Evolutionary conservation across 2,113 vertebrate species (phyloP), one percentile per base, ranked within the genome.

Genomic region (Paracanthobrama guichenoti): DNA sequence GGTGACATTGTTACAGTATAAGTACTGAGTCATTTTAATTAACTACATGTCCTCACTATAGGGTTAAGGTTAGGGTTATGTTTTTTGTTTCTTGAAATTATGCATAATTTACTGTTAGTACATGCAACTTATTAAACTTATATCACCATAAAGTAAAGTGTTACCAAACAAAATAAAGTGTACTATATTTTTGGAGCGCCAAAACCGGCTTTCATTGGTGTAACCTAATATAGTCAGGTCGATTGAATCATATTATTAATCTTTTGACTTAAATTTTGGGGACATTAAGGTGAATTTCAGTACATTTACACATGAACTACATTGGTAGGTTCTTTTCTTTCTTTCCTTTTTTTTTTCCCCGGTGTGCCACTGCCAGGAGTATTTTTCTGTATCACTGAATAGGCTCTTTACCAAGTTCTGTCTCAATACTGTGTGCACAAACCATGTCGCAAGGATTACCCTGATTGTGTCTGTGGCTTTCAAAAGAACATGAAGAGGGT

Each of bases 391-490:
- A 24, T 44, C 35, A 72, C 22, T 14, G 69, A 46, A 72, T 31
- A 66, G 2, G 46, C 26, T 76, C 46, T 73, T 26, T 57, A 16
- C 44, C 48, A 48, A 79, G 46, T 50, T 26, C n/a, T 64, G 59
- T 80, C 24, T 64, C 16, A 31, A 48, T 80, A 48, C 3, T 18
- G 35, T 9, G 31, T 44, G 16, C 57, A 79, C 9, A 79, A 79
- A 62, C 57, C 57, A 24, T 44, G 13, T 64, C 2, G 4, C 22
- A 79, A 48, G 60, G 44, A 80, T 64, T 79, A 20, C 39, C n/a
- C 42, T 50, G 8, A 80, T 80, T 80, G 78, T 80, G 59, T 64
- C 60, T 66, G 6, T 22, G 60, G 77, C 57, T 62, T 46, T 74
- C 44, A 74, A 74, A 79, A 24, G 24, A 66, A 44, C 59, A 64